Base-by-base conservation (phyloP, 2,113 vertebrate genomes). In the Syrmaticus mikado region DNA sequence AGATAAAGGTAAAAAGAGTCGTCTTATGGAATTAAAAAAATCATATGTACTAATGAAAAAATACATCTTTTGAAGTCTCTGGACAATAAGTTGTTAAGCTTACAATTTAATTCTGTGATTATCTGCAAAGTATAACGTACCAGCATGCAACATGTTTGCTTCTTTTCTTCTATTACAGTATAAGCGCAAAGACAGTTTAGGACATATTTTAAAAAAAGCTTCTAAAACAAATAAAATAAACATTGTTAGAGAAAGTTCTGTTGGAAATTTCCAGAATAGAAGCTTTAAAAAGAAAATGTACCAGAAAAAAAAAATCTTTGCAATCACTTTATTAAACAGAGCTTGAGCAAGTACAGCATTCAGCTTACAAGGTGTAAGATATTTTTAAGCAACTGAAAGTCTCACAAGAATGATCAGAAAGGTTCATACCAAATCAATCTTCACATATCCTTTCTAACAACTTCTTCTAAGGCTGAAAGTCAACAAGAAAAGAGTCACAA, bases 1-100 rank as follows among this genome's bases (percentile, higher is more conserved):
- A 36, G 61, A 87, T 72, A 79, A 61, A 77, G 60, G 48, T 32
- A 90, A 93, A 82, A 68, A 77, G 17, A 91, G 15, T 38, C 10
- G 76, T 67, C 75, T 82, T 82, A 77, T 1, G 7, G 45, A 93
- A 83, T 88, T 86, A 88, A 79, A 89, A 94, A 88, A 85, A 87
- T 24, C 17, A 6, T n/a, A 52, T 41, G 3, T 40, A 78, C 52
- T 82, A 77, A 48, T 76, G 55, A 18, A 53, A 6, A 34, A 78
- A 46, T 8, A 1, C 2, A 55, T 22, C 6, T 78, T 75, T 53
- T 46, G 4, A 91, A 86, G 32, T 46, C 68, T 4, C 2, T 25
- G 27, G 30, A 85, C 22, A 89, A 27, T 3, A 85, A 74, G 15
- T 45, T 82, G 30, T 75, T 88, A 67, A 65, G 80, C 8, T 64